Evolutionary conservation across 2,113 vertebrate genomes (phyloP), one percentile per base, ranked within the genome.

Genomic region (Tragelaphus scriptus): DNA sequence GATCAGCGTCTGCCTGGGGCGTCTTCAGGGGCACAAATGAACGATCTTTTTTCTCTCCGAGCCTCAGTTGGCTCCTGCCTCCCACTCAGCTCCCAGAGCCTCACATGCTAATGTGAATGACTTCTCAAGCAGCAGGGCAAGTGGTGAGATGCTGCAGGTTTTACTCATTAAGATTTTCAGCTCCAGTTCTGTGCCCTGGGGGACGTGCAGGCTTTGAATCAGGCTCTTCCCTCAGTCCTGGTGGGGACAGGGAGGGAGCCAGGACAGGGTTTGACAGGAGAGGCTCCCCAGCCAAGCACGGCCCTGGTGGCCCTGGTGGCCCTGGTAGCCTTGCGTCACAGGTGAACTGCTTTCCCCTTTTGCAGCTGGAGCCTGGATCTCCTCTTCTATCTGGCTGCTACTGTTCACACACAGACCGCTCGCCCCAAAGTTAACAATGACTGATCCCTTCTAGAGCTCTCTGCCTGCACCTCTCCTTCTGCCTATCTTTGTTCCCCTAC

Each of bases 31-130:
- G 63, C 53, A 79, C 75, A 77, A 32, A 56, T 3, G 5, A 47
- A 12, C 47, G 26, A 0, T 63, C 82, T 65, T 61, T 4, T 55
- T n/a, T 84, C 58, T 30, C 9, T 8, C 7, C 1, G 40, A 9
- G 36, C 68, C 30, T 44, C 68, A 17, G 10, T 30, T 47, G 89
- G 13, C 68, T 68, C 25, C 55, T 7, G 10, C 23, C 15, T 75
- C 40, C 40, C 32, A 7, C 15, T 2, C 32, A 6, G 40, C 12
- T 47, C 40, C 61, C 63, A 13, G 25, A 28, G 80, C 32, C 44
- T 17, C 5, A 0, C 7, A 28, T 0, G 0, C 47, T 44, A 30
- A 49, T 2, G 6, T 6, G 2, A 16, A 15, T 2, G 5, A 12
- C 32, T 59, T 82, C 40, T 40, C 1, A 2, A 47, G 56, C 19